A percentile compares a stretch with the other conserved stretches of the same genome.
phyloP scores from a whole-genome alignment of 2,888 invertebrate genomes.

The Leptothorax acervorum region DNA sequence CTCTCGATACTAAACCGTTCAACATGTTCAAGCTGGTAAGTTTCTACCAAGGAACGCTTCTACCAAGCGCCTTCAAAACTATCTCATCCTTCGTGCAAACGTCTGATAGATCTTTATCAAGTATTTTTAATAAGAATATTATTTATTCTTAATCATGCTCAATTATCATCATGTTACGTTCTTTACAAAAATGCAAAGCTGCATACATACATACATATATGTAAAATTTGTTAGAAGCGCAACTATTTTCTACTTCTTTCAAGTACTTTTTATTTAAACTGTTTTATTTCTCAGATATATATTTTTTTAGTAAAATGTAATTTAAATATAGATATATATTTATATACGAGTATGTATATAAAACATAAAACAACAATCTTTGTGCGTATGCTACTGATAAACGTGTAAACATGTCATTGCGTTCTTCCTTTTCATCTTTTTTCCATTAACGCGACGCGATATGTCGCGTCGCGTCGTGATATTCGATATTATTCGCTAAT shows the following conservation, averaged over 20 bases:
- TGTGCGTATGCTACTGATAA: no score
- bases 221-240: not conserved
- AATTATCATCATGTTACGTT: not conserved
- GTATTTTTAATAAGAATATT: not conserved
- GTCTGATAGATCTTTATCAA: no score
- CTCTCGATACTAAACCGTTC: slow-evolving; percentile 64
- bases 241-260: not conserved
- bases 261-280: no score
- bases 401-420: not conserved
- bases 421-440: not conserved
- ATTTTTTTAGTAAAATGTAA: not conserved
- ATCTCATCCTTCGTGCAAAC: no score
- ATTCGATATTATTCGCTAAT: not conserved
- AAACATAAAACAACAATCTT: no score
- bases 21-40: slow-evolving; percentile 87
- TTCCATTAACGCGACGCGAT: no score
- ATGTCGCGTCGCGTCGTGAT: not conserved
- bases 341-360: no score
- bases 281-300: not conserved
- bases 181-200: not conserved
- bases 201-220: not conserved
- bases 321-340: no score
- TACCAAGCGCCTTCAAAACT: not conserved
- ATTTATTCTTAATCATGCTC: not conserved
- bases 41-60: slow-evolving; percentile 51